These are phyloP conservation scores for Phoxinus dragarum DNA, from an alignment of 2,797 vertebrate species.

Conservation along the genomic window DNA sequence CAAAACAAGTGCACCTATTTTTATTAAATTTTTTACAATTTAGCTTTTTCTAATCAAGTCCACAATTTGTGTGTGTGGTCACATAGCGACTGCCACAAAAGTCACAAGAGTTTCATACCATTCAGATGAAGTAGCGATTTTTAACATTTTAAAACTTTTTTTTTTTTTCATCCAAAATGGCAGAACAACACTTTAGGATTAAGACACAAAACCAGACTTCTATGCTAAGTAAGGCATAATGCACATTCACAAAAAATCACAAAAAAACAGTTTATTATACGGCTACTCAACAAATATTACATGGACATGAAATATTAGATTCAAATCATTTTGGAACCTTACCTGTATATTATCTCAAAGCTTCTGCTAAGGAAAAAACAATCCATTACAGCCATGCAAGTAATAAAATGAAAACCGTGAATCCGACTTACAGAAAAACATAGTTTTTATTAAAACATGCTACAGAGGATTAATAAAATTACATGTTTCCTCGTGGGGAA, in stretches of 20 bases:
- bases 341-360: neutral
- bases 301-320: neutral
- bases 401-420: neutral
- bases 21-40: neutral
- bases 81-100: neutral
- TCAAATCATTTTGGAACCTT: neutral
- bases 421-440: constrained; percentile 30
- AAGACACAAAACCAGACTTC: neutral
- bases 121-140: neutral
- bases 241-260: neutral
- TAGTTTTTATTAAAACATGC: constrained; percentile 55
- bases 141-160: too few species aligned
- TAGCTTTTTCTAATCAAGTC: neutral
- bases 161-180: neutral
- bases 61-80: neutral
- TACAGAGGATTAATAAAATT: constrained; percentile 32
- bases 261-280: neutral
- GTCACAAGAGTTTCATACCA: neutral
- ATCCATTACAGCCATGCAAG: neutral
- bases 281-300: neutral
- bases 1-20: neutral
- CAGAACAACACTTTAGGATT: neutral
- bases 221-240: neutral
- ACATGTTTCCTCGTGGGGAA: constrained; percentile 20
- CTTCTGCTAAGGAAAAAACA: neutral